Conservation (phyloP, 2,113 vertebrate species). For the Vanacampus margaritifer region DNA sequence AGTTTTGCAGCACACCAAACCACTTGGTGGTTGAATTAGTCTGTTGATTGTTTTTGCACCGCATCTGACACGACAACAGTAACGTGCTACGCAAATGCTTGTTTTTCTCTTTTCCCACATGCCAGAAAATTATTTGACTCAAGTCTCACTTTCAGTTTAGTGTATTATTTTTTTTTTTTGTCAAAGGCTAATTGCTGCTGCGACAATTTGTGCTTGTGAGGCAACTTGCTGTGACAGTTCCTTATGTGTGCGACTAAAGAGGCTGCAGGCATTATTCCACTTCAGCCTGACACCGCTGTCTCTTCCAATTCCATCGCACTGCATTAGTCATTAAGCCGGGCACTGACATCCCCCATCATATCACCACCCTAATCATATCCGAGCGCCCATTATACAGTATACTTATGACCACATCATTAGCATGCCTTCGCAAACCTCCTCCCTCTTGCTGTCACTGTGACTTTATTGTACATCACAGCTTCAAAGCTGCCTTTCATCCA, state of each 20-base stretch:
- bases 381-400: slow-evolving; percentile 50
- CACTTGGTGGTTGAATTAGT: not conserved
- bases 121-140: not conserved
- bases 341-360: slow-evolving; percentile 68
- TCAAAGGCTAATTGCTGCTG: slow-evolving; percentile 56
- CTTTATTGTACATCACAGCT: slow-evolving; percentile 29
- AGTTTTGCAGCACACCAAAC: not conserved
- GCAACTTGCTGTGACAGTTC: slow-evolving; percentile 57
- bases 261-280: slow-evolving; percentile 65
- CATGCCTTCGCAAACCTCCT: slow-evolving; percentile 21
- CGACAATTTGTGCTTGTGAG: slow-evolving; percentile 60
- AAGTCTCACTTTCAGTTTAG: slow-evolving; percentile 49
- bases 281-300: slow-evolving; percentile 64
- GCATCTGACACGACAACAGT: not conserved
- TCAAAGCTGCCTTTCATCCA: slow-evolving; percentile 48
- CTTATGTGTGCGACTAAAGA: slow-evolving; percentile 56
- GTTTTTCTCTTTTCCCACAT: not conserved
- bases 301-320: slow-evolving; percentile 64
- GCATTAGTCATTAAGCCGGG: slow-evolving; percentile 67
- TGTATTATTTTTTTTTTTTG: slow-evolving; percentile 33
- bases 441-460: slow-evolving; percentile 10
- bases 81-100: not conserved
- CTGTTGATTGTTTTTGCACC: not conserved
- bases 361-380: slow-evolving; percentile 65
- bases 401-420: slow-evolving; percentile 65